These are phyloP conservation scores for Neotoxoptera formosana DNA, from an alignment of 1,140 invertebrate species.

Conservation along the genomic window DNA sequence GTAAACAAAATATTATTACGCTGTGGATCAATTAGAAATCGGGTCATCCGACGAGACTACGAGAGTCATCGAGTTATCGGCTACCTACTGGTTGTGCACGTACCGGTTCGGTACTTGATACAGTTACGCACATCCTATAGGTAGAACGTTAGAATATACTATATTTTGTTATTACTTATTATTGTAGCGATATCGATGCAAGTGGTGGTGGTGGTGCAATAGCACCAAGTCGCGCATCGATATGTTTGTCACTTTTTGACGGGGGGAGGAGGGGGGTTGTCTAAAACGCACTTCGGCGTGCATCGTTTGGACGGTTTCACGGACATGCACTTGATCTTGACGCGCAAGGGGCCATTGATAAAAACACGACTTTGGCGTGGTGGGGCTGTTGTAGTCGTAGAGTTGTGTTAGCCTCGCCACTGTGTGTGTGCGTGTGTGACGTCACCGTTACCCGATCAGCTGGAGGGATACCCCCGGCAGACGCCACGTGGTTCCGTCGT, in stretches of 20 bases:
- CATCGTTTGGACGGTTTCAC: constrained; percentile 45
- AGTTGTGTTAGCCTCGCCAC: constrained; percentile 50
- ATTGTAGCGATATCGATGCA: neutral
- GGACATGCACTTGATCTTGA: constrained; percentile 60
- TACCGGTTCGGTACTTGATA: neutral
- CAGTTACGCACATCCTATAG: neutral
- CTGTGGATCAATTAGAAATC: neutral
- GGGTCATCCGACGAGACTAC: neutral
- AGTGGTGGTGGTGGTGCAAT: neutral
- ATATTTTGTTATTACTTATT: neutral
- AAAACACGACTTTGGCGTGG: constrained; percentile 4
- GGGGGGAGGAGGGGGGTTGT: neutral
- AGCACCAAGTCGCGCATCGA: neutral
- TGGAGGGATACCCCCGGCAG: constrained; percentile 58
- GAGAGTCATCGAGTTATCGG: neutral
- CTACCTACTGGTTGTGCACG: neutral
- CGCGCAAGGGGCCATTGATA: constrained; percentile 41
- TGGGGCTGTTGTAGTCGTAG: neutral
- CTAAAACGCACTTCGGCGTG: neutral
- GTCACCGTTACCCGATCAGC: constrained; percentile 61
- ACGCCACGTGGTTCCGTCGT: constrained; percentile 56
- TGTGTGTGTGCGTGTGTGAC: constrained; percentile 51
- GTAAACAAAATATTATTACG: neutral
- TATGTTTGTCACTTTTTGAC: neutral
- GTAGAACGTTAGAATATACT: neutral